Percentiles rank a stretch among this genome's conserved stretches.
Evolutionary conservation across 2,797 vertebrate genomes (phyloP).

Genomic region (Melopsittacus undulatus): DNA sequence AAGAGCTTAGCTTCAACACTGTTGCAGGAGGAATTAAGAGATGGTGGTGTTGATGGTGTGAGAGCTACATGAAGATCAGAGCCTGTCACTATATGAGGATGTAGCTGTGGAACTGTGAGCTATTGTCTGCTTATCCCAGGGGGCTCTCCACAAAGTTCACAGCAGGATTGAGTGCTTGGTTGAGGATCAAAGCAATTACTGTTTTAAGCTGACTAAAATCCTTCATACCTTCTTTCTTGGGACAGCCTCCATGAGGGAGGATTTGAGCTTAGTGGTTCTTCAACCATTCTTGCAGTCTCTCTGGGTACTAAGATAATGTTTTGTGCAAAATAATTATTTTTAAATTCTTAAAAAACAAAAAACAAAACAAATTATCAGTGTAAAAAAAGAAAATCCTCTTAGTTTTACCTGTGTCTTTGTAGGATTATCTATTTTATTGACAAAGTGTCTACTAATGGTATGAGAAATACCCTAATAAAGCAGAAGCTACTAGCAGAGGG

Average conservation of each 20-base stretch:
- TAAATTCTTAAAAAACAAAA: neutral
- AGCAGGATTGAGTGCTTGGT: neutral
- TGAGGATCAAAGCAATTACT: neutral
- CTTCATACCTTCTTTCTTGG: neutral
- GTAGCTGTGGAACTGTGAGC: neutral
- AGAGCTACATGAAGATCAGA: neutral
- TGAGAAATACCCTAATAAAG: neutral
- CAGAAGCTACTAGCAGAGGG: neutral
- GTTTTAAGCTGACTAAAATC: neutral
- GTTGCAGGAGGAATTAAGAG: neutral
- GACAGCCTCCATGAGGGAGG: neutral
- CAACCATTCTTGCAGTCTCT: neutral
- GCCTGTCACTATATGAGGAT: neutral
- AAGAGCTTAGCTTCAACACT: neutral
- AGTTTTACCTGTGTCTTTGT: neutral
- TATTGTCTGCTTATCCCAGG: neutral
- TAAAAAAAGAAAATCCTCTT: neutral
- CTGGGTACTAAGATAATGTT: neutral
- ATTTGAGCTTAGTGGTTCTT: neutral
- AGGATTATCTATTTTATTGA: neutral
- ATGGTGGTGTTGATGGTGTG: accelerated
- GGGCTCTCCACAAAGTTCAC: neutral
- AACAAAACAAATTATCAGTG: neutral
- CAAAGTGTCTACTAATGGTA: neutral
- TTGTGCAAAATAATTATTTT: neutral